Evolutionary conservation across 2,113 vertebrate genomes (phyloP), one percentile per base, ranked within the genome.

Genomic region (Aptenodytes forsteri): DNA sequence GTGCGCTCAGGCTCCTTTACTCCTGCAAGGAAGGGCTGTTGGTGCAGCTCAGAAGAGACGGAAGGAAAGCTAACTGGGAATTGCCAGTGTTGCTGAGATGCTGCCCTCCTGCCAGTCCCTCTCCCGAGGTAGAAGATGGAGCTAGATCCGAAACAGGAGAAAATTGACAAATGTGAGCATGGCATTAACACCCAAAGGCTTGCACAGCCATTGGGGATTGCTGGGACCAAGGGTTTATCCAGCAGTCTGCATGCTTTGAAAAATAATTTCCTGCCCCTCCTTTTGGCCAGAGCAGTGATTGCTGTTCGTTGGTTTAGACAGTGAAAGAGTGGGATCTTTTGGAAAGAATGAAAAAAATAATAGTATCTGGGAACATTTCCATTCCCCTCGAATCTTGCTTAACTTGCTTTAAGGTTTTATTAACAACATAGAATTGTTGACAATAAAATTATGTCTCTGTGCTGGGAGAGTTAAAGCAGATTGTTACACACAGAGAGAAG

Each of bases 381-480:
- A 66, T 80, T 90, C 81, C 81, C 36, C 69, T 90, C 87, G 50
- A 46, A 86, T 78, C 72, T 66, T 52, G 46, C 62, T 83, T 76
- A 72, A 77, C 66, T 78, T 25, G 32, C 58, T 82, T 89, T 67
- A 82, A 90, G 82, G 69, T 87, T 95, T 97, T 90, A 78, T 87
- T 90, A 89, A 89, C n/a, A 81, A 59, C 34, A 18, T 10, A n/a
- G 64, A 89, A 90, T 47, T 71, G 79, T 83, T 69, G 89, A 87
- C 58, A 93, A 96, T 91, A 55, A 69, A 88, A 87, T 82, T 49
- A 86, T 78, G 89, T 94, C 87, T 77, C 85, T 73, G 77, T 59
- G 91, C 76, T 44, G 83, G 71, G 55, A 79, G 83, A 90, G 80
- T 86, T 76, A 89, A 93, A 91, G 91, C 58, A 83, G 90, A 92